Evolutionary conservation across 2,797 vertebrate species (phyloP).

Genomic region (Scyliorhinus canicula): DNA sequence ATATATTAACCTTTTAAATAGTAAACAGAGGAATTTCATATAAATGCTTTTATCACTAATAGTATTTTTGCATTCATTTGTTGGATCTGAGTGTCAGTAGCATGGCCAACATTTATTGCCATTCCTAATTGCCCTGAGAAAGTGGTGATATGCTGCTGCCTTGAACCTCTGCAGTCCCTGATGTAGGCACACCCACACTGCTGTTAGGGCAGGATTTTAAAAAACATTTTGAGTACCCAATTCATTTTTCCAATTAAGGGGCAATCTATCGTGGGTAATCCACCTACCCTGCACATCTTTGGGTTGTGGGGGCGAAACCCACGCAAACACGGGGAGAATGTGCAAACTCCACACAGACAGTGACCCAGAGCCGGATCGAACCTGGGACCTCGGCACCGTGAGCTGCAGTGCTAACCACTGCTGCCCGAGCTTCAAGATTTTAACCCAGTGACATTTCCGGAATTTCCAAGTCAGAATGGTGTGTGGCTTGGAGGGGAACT

Average conservation of each 20-base stretch:
- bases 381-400: too few relatives aligned
- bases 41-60: background rate
- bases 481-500: background rate
- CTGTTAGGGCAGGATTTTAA: too few relatives aligned
- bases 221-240: too few relatives aligned
- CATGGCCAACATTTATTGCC: background rate
- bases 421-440: background rate
- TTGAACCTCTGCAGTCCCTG: background rate
- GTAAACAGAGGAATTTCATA: background rate
- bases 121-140: background rate
- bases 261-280: too few relatives aligned
- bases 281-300: too few relatives aligned
- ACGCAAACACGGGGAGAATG: too few relatives aligned
- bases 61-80: background rate
- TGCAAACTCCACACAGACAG: too few relatives aligned
- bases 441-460: background rate
- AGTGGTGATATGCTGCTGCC: background rate
- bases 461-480: background rate
- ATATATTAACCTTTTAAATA: background rate
- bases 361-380: too few relatives aligned
- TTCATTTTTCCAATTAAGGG: too few relatives aligned
- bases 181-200: too few relatives aligned
- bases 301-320: too few relatives aligned
- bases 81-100: background rate
- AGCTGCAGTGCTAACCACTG: too few relatives aligned